These are phyloP conservation scores for Vidua macroura DNA, from an alignment of 2,113 vertebrate genomes.

Conservation along the genomic window DNA sequence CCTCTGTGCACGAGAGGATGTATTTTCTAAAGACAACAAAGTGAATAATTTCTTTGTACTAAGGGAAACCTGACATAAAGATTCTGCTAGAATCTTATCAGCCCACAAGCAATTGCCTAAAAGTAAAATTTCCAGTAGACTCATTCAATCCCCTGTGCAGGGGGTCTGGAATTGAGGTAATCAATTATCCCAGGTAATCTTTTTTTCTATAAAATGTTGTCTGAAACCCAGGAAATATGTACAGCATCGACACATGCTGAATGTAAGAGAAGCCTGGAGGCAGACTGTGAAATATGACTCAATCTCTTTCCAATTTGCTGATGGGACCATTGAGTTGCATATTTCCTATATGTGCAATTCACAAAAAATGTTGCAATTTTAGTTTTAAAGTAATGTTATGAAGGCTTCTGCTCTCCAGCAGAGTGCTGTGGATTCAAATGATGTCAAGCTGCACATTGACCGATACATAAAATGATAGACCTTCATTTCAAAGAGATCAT, in stretches of 20 bases:
- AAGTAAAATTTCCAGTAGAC: not conserved
- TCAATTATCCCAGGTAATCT: not conserved
- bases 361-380: not conserved
- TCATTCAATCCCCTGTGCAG: not conserved
- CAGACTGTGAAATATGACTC: not conserved
- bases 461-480: not conserved
- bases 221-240: not conserved
- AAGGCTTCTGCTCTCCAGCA: not conserved
- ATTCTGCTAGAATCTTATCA: not conserved
- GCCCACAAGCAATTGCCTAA: not conserved
- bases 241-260: not conserved
- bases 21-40: not conserved
- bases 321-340: not conserved
- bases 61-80: not conserved
- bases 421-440: rapidly evolving
- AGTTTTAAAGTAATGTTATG: not conserved
- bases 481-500: not conserved
- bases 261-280: not conserved
- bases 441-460: not conserved
- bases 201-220: not conserved
- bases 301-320: not conserved
- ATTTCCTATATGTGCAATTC: not conserved
- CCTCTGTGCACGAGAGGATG: not conserved
- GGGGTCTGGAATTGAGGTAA: not conserved
- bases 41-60: not conserved